A percentile compares a stretch with the other conserved stretches of the same genome.
Conservation (phyloP, 2,797 vertebrate genomes). For the Antennarius maculatus region DNA sequence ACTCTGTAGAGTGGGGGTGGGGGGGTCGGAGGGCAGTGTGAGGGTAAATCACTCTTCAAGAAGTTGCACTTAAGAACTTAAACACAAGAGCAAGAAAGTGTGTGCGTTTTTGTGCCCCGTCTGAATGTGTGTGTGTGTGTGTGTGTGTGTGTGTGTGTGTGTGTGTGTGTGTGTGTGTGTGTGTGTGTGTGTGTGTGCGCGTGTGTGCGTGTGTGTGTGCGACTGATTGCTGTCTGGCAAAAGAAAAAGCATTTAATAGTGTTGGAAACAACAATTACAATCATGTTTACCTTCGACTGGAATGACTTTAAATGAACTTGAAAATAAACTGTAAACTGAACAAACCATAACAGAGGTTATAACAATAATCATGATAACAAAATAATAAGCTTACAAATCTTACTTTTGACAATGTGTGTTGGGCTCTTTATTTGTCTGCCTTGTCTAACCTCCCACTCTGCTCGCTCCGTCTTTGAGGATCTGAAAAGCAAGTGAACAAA, state of each 20-base stretch:
- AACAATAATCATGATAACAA: conserved; percentile 81
- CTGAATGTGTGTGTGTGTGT: conserved; percentile 25
- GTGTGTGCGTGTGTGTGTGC: conserved; percentile 32
- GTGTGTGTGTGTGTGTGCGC: conserved; percentile 24
- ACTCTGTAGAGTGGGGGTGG: conserved; percentile 34
- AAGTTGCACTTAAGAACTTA: conserved; percentile 84
- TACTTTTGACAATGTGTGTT: conserved; percentile 80
- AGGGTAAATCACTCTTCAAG: conserved; percentile 74
- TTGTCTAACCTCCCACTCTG: conserved; percentile 4
- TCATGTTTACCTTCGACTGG: conserved; percentile 88
- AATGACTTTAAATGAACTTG: conserved; percentile 86
- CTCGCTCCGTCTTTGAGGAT: conserved; percentile 41
- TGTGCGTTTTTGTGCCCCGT: conserved; percentile 24
- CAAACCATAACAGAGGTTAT: conserved; percentile 84
- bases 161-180: conserved; percentile 25
- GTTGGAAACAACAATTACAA: conserved; percentile 87
- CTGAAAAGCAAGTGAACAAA: conserved; percentile 18
- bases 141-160: conserved; percentile 9
- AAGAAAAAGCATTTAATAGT: conserved; percentile 86
- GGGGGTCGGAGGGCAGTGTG: conserved; percentile 45
- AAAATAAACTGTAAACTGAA: conserved; percentile 84
- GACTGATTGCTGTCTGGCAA: conserved; percentile 71
- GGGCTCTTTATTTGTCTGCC: conserved; percentile 67
- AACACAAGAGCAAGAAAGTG: conserved; percentile 69
- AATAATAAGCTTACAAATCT: conserved; percentile 83